These are phyloP conservation scores for Bradynema listronoti DNA, from an alignment of 1,140 invertebrate species.

Conservation along the genomic window DNA sequence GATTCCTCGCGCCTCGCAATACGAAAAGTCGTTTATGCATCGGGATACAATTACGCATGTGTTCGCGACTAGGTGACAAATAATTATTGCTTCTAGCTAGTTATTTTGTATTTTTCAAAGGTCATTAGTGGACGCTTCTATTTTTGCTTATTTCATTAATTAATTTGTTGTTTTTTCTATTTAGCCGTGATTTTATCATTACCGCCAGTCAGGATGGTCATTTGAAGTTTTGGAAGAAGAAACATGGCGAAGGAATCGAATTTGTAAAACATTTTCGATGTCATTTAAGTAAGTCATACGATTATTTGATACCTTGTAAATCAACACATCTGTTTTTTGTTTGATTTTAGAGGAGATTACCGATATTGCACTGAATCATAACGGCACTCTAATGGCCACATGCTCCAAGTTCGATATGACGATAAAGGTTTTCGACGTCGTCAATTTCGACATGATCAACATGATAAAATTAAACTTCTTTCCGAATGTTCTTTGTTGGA, in stretches of 20 bases:
- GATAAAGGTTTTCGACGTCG: slow-evolving; percentile 92
- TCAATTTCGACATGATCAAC: slow-evolving; percentile 65
- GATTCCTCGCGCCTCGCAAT: slow-evolving; percentile 81
- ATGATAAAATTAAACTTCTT: slow-evolving; percentile 70
- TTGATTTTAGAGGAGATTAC: slow-evolving; percentile 66
- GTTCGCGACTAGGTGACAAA: slow-evolving; percentile 67
- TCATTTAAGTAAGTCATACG: slow-evolving; percentile 67
- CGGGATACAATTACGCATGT: slow-evolving; percentile 86
- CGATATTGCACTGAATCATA: slow-evolving; percentile 73
- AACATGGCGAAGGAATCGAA: slow-evolving; percentile 79
- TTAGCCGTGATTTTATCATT: slow-evolving; percentile 83
- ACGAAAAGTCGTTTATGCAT: slow-evolving; percentile 98
- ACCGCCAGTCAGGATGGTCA: slow-evolving; percentile 92
- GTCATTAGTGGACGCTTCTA: not conserved
- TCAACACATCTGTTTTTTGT: not conserved
- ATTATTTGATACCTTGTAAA: slow-evolving; percentile 1
- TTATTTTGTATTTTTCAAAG: not conserved
- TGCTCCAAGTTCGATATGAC: slow-evolving; percentile 81
- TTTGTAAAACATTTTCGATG: slow-evolving; percentile 98
- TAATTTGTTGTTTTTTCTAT: slow-evolving; percentile 24
- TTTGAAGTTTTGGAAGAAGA: slow-evolving; percentile 94
- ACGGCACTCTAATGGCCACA: slow-evolving; percentile 80
- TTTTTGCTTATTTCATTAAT: not conserved
- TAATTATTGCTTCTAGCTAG: not conserved
- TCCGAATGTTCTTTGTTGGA: slow-evolving; percentile 80